Percentiles rank a stretch among this genome's conserved stretches.
phyloP scores from a whole-genome alignment of 2,797 vertebrate species.

The Microctenopoma lineatum region DNA sequence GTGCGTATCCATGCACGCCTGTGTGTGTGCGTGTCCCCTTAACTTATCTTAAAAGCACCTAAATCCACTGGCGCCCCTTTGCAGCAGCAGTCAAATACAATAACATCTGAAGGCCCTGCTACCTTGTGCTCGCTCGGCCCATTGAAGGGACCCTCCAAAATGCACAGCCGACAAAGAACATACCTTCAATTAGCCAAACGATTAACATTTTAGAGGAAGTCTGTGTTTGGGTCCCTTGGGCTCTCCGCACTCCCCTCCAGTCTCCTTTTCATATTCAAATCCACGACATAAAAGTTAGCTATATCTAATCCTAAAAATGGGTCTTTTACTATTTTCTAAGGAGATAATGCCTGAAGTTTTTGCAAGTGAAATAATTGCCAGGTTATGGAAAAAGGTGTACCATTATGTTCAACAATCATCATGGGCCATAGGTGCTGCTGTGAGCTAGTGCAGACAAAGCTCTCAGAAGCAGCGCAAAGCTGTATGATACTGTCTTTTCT shows the following conservation, averaged over 20 bases:
- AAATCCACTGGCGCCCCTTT: conserved; percentile 71
- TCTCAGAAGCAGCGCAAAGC: conserved; percentile 47
- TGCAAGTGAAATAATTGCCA: conserved; percentile 60
- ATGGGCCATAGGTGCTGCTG: conserved; percentile 42
- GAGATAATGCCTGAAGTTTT: conserved; percentile 72
- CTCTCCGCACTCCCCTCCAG: conserved; percentile 54
- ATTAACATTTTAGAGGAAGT: conserved; percentile 85
- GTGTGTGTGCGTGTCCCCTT: conserved; percentile 54
- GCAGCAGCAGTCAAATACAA: conserved; percentile 81
- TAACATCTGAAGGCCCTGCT: conserved; percentile 77
- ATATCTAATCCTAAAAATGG: conserved; percentile 77
- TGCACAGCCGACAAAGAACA: conserved; percentile 78
- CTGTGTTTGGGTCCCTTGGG: conserved; percentile 79
- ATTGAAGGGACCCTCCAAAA: conserved; percentile 79
- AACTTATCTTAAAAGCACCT: conserved; percentile 82
- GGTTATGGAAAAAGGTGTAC: conserved; percentile 62
- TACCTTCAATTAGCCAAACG: conserved; percentile 82
- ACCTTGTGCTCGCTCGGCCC: conserved; percentile 73
- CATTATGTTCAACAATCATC: conserved; percentile 64
- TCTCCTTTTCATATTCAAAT: conserved; percentile 83
- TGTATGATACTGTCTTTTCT: conserved; percentile 72
- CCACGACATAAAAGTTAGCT: conserved; percentile 75
- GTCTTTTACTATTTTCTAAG: conserved; percentile 75
- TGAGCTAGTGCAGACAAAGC: conserved; percentile 44
- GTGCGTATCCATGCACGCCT: conserved; percentile 42